A percentile compares a stretch with the other conserved stretches of the same genome.
Evolutionary conservation across 1,140 invertebrate species (phyloP).

Genomic region (Listronotus oregonensis): DNA sequence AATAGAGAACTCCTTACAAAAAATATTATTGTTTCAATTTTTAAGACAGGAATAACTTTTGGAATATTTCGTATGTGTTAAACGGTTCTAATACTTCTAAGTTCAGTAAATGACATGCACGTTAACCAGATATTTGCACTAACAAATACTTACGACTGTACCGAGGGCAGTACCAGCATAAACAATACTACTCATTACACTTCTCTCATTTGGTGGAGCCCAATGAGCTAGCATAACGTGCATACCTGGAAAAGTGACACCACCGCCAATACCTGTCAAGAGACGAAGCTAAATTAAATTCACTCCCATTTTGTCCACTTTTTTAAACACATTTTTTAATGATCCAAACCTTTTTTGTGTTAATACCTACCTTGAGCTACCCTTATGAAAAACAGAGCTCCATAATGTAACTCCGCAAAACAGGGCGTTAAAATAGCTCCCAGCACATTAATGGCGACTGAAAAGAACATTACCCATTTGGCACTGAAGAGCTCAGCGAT

Average conservation of each 20-base stretch:
- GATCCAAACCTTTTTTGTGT: no score
- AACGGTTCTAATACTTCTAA: no score
- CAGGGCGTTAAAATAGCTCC: slow-evolving; percentile 72
- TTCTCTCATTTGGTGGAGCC: slow-evolving; percentile 75
- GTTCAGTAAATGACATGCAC: no score
- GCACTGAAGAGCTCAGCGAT: slow-evolving; percentile 78
- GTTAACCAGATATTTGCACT: no score
- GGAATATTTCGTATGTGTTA: no score
- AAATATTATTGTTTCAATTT: no score
- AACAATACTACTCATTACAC: slow-evolving; percentile 67
- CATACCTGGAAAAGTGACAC: slow-evolving; percentile 77
- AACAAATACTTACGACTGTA: slow-evolving; percentile 68
- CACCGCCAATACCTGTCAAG: slow-evolving; percentile 67
- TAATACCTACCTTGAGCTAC: slow-evolving; percentile 69
- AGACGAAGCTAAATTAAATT: background rate
- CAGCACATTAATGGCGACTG: slow-evolving; percentile 77
- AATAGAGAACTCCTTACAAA: no score
- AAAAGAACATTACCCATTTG: slow-evolving; percentile 84
- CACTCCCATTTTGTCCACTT: no score
- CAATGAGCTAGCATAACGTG: slow-evolving; percentile 76
- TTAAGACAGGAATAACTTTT: no score
- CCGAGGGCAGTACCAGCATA: slow-evolving; percentile 76
- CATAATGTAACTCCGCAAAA: slow-evolving; percentile 66
- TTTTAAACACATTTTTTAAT: no score
- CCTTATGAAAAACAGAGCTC: slow-evolving; percentile 62